These are phyloP conservation scores for Corythaeola cristata DNA, from an alignment of 2,113 vertebrate genomes.

Conservation along the genomic window DNA sequence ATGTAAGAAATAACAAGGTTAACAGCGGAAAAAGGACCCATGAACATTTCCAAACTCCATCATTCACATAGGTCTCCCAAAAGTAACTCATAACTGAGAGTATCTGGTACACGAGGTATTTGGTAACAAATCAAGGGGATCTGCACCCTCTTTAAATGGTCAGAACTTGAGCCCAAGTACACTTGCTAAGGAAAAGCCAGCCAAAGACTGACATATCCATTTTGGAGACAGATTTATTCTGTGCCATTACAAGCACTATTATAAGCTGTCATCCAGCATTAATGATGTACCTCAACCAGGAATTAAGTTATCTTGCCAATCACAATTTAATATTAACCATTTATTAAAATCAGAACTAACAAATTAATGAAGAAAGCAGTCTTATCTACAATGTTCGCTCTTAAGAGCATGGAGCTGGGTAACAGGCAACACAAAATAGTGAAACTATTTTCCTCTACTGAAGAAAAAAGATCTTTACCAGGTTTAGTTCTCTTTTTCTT, in stretches of 20 bases:
- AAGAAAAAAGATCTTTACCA: conserved; percentile 75
- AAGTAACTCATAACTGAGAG: background rate
- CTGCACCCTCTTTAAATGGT: background rate
- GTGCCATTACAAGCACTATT: background rate
- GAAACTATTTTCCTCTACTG: background rate
- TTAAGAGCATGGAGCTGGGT: background rate
- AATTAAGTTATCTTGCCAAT: background rate
- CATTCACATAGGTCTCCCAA: background rate
- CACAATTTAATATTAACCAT: background rate
- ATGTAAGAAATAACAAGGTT: background rate
- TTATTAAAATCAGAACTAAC: background rate
- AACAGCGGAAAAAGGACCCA: background rate
- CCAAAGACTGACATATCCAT: background rate
- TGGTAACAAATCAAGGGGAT: background rate
- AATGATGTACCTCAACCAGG: background rate
- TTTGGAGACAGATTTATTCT: background rate
- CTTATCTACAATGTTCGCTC: background rate
- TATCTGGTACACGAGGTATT: background rate
- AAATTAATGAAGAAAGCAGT: background rate
- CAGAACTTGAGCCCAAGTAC: background rate
- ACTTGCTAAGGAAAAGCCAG: background rate
- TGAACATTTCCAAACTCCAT: background rate
- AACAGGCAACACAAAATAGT: background rate
- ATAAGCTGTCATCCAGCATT: background rate
- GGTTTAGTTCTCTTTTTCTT: conserved; percentile 90